Conservation (phyloP, 1,140 invertebrate genomes). For the Scylla paramamosain region DNA sequence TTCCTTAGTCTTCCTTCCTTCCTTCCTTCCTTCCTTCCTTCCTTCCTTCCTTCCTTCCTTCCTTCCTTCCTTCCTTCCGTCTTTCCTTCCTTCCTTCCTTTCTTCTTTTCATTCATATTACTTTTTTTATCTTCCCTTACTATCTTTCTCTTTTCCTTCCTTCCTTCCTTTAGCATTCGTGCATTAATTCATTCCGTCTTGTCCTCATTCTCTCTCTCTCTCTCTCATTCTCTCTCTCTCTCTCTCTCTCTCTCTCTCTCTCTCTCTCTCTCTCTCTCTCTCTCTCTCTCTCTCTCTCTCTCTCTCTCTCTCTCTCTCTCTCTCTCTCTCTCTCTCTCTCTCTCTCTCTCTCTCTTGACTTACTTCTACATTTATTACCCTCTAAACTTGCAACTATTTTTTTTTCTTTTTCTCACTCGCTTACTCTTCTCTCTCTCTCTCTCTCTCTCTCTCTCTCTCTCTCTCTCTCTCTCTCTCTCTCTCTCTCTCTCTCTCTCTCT, state of each 20-base stretch:
- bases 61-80: background rate
- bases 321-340: background rate
- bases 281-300: background rate
- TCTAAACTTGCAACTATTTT: background rate
- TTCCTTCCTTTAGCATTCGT: background rate
- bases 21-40: background rate
- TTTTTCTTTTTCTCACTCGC: background rate
- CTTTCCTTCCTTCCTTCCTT: background rate
- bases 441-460: background rate
- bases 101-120: background rate
- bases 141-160: background rate
- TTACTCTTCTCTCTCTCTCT: background rate
- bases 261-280: background rate
- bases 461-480: background rate
- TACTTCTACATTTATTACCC: no score
- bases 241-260: conserved; percentile 14
- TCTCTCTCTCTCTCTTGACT: background rate
- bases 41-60: background rate
- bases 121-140: background rate
- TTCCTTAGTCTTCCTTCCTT: background rate
- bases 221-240: background rate
- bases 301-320: background rate
- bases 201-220: background rate
- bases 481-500: background rate
- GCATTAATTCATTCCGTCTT: background rate